phyloP scores from a whole-genome alignment of 2,113 vertebrate genomes.

The Psammodynastes pulverulentus region DNA sequence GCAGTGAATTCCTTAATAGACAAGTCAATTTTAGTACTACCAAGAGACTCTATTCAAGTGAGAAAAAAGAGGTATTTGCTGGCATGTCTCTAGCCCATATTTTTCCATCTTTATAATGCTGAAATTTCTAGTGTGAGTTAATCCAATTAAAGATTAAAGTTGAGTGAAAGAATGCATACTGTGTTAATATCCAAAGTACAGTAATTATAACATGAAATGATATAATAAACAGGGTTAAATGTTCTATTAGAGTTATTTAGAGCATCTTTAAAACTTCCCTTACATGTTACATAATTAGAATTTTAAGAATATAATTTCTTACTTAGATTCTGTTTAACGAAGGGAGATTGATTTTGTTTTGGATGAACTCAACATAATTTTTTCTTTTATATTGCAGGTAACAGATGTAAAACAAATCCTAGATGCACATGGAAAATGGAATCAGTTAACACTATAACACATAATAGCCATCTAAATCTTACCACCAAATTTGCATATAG shows the following conservation, averaged over 20 bases:
- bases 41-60: background rate
- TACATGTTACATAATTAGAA: background rate
- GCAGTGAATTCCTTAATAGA: background rate
- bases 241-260: background rate
- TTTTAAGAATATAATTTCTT: background rate
- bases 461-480: slow-evolving; percentile 9
- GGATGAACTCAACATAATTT: background rate
- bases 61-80: background rate
- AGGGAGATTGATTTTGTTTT: background rate
- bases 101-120: background rate
- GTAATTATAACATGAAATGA: background rate
- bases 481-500: slow-evolving; percentile 1
- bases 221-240: background rate
- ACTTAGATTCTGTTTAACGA: background rate
- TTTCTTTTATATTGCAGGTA: background rate
- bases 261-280: background rate
- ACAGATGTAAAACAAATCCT: background rate
- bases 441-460: slow-evolving; percentile 14
- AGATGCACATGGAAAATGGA: background rate
- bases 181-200: background rate
- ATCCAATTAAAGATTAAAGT: background rate
- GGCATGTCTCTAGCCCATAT: background rate
- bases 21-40: background rate
- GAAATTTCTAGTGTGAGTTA: background rate
- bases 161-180: background rate